Base-by-base conservation (phyloP, 1,140 invertebrate genomes). In the Hylyphantes graminicola region DNA sequence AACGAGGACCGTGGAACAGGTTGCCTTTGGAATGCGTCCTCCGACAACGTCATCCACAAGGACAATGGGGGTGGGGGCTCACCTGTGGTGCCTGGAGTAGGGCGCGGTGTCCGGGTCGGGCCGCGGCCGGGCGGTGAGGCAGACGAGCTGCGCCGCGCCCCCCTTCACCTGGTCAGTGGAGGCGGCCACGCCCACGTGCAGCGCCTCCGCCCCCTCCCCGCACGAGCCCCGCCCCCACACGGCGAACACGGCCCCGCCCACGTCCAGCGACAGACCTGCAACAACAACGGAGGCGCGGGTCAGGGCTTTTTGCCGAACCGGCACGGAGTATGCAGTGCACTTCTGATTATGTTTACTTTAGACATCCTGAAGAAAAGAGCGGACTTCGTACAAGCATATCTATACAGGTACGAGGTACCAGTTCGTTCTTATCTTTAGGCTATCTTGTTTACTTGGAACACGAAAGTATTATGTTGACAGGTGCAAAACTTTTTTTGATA, bases 101-200 rank as follows among this genome's bases (percentile, higher is more conserved):
- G n/a, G 21, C 21, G 64, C 53, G 15, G 72, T 61, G 48, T 84
- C 81, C 2, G 48, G 12, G 35, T 84, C 81, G 0, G 10, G 5
- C n/a, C 76, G 10, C 7, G 74, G 63, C 4, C 68, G 63, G 13
- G 68, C 35, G 7, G 72, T 59, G 10, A 84, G 65, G 19, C 81
- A 84, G 11, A 76, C 61, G 21, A 77, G 57, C n/a, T 61, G 57
- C 7, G 81, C 59, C 17, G 81, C 50, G 50, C 81, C 81, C 10
- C 81, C 81, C 61, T 77, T 76, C 5, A 61, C 51, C 10, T 54
- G 73, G 15, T 84, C 81, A 0, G 81, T 84, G 51, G 73, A 76
- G 10, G 74, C 73, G 8, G 76, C 54, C 10, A 77, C 59, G 0
- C 81, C 81, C 48, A 35, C 19, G 21, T 50, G 12, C 17, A 84